A percentile compares a stretch with the other conserved stretches of the same genome.
Conservation (phyloP, 2,888 invertebrate genomes). For the Cinara cedri region DNA sequence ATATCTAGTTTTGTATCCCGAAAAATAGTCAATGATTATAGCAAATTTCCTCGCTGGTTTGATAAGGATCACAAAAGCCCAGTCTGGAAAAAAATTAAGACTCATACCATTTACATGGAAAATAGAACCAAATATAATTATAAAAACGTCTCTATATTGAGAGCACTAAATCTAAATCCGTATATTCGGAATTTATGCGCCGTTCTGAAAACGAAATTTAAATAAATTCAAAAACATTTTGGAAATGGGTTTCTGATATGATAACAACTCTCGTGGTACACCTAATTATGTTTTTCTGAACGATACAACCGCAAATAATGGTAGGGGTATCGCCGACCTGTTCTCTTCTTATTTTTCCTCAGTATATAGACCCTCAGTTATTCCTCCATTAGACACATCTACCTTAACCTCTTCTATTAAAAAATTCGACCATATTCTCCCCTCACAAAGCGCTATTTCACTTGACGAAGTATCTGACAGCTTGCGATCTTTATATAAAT, state of each 20-base stretch:
- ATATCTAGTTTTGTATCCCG: neutral
- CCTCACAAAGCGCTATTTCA: conserved; percentile 8
- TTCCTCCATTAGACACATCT: conserved; percentile 3
- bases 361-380: neutral
- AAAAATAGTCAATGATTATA: neutral
- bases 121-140: conserved; percentile 8
- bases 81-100: conserved; percentile 9
- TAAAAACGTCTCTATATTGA: conserved; percentile 6
- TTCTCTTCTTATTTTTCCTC: conserved; percentile 15
- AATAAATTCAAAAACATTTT: conserved; percentile 9
- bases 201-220: conserved; percentile 3
- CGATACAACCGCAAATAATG: conserved; percentile 7
- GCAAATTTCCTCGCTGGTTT: neutral
- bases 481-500: conserved; percentile 9
- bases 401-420: conserved; percentile 8
- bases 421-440: conserved; percentile 10
- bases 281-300: neutral
- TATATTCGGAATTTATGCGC: conserved; percentile 5
- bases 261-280: neutral
- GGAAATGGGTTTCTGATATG: conserved; percentile 12
- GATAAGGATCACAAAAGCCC: too few relatives aligned
- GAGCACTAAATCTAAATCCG: conserved; percentile 14
- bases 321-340: conserved; percentile 10
- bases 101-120: conserved; percentile 11
- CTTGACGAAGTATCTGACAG: conserved; percentile 28